These are phyloP conservation scores for Minunthozetes semirufus DNA, from an alignment of 2,888 invertebrate species.

Conservation along the genomic window DNA sequence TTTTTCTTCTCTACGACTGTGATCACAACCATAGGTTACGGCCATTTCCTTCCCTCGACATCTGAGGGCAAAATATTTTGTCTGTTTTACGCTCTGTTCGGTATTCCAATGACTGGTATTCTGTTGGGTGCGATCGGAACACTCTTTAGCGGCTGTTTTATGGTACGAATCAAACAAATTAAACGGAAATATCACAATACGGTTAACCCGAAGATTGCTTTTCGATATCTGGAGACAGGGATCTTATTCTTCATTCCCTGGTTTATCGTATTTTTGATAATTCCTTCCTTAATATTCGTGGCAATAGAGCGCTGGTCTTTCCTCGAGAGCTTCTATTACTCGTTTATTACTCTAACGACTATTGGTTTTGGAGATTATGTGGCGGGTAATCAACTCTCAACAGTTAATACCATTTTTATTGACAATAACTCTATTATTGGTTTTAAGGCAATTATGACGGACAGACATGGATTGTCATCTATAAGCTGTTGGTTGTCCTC, in stretches of 20 bases:
- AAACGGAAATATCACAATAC: not conserved
- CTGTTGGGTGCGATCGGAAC: slow-evolving; percentile 70
- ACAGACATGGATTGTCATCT: slow-evolving; percentile 52
- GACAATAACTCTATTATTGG: not conserved
- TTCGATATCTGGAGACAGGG: slow-evolving; percentile 20
- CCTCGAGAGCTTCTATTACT: slow-evolving; percentile 74
- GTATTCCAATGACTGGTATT: slow-evolving; percentile 73
- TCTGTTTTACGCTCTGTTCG: slow-evolving; percentile 78
- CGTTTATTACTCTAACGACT: slow-evolving; percentile 53
- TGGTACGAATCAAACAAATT: slow-evolving; percentile 26
- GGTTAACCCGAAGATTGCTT: not conserved
- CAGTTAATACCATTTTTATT: not conserved
- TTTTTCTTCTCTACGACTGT: slow-evolving; percentile 86
- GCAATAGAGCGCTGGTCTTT: slow-evolving; percentile 80
- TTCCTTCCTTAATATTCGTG: slow-evolving; percentile 75
- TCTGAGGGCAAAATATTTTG: slow-evolving; percentile 70
- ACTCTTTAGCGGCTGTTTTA: slow-evolving; percentile 56
- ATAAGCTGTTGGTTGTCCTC: slow-evolving; percentile 70
- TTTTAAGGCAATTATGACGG: slow-evolving; percentile 42
- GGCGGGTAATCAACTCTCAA: slow-evolving; percentile 50
- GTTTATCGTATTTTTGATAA: slow-evolving; percentile 73
- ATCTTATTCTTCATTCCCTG: slow-evolving; percentile 77
- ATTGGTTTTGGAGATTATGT: slow-evolving; percentile 88
- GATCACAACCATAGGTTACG: slow-evolving; percentile 85
- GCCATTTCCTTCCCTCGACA: slow-evolving; percentile 77